A percentile compares a stretch with the other conserved stretches of the same genome.
Conservation (phyloP, 1,140 invertebrate species). For the Philopotamus ludificatus region DNA sequence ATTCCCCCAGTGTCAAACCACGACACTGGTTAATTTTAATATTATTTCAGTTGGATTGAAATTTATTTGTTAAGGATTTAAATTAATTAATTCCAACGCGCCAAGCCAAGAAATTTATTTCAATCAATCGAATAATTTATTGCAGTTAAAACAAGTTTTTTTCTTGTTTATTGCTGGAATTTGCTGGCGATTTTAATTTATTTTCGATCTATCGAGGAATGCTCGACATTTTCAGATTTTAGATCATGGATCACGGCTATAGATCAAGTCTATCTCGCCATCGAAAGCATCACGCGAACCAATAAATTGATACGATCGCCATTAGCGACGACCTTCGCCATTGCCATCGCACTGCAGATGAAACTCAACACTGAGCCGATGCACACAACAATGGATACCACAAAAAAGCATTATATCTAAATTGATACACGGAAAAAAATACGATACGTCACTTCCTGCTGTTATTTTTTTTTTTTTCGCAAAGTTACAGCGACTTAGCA, state of each 20-base stretch:
- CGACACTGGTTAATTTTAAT: too few species aligned
- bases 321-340: slow-evolving; percentile 11
- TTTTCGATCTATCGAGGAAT: too few species aligned
- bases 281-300: background rate
- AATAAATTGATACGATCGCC: background rate
- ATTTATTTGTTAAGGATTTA: too few species aligned
- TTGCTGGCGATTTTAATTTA: too few species aligned
- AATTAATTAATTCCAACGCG: too few species aligned
- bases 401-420: background rate
- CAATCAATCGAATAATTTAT: background rate
- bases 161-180: background rate
- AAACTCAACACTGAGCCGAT: slow-evolving; percentile 11
- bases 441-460: background rate
- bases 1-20: too few species aligned
- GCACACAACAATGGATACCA: slow-evolving; percentile 2
- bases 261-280: background rate
- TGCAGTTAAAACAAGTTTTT: background rate
- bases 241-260: too few species aligned
- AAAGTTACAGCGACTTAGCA: too few species aligned
- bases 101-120: too few species aligned
- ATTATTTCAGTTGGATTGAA: too few species aligned
- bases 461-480: background rate
- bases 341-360: background rate
- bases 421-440: background rate
- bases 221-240: too few species aligned